phyloP scores from a whole-genome alignment of 1,140 invertebrate genomes.

The Leptopilina clavipes region DNA sequence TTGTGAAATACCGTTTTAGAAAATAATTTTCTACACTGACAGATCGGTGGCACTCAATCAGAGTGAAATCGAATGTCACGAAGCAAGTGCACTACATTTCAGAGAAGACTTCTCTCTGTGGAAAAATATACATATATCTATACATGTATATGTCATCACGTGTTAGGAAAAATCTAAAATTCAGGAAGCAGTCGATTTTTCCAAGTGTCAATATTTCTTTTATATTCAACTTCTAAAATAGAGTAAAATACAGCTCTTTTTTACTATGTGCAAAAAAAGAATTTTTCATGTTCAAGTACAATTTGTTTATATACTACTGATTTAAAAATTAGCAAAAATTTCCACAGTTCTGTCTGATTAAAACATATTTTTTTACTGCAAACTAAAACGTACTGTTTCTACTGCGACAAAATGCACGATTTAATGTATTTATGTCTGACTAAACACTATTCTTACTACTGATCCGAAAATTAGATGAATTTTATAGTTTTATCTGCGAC shows the following conservation, averaged over 20 bases:
- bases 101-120: background rate
- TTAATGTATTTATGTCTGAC: too few species aligned
- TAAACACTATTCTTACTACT: too few species aligned
- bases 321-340: too few species aligned
- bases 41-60: background rate
- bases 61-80: constrained; percentile 2
- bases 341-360: too few species aligned
- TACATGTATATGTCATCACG: background rate
- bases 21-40: background rate
- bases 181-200: background rate
- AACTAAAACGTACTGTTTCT: too few species aligned
- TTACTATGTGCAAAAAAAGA: too few species aligned
- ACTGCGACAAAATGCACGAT: too few species aligned
- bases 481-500: too few species aligned
- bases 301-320: too few species aligned
- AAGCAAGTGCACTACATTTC: background rate
- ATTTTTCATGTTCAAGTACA: too few species aligned
- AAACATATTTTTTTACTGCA: too few species aligned
- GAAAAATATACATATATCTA: background rate
- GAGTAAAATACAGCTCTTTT: background rate
- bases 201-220: background rate
- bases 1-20: background rate
- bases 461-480: too few species aligned
- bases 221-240: background rate
- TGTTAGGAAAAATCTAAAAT: background rate